phyloP scores from a whole-genome alignment of 1,140 invertebrate species.

The Drosophila auraria region DNA sequence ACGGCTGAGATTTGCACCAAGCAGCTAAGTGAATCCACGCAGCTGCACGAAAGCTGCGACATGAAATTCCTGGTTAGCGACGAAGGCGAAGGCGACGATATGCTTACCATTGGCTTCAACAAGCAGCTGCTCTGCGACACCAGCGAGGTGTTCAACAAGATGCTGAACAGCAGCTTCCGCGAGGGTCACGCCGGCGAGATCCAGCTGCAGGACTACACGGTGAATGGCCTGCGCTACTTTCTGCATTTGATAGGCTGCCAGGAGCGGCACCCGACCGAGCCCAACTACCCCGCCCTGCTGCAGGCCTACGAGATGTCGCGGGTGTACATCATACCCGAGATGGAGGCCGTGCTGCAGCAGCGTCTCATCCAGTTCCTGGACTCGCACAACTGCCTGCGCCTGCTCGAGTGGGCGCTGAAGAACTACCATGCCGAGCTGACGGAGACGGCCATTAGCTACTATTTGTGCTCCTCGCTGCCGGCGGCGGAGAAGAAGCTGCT shows the following conservation, averaged over 20 bases:
- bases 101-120: slow-evolving; percentile 71
- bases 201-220: slow-evolving; percentile 70
- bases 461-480: slow-evolving; percentile 69
- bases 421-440: slow-evolving; percentile 81
- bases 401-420: slow-evolving; percentile 80
- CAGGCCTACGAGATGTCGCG: slow-evolving; percentile 83
- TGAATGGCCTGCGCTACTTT: slow-evolving; percentile 74
- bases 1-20: slow-evolving; percentile 33
- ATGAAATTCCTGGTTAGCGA: slow-evolving; percentile 74
- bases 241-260: slow-evolving; percentile 73
- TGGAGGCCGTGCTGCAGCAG: slow-evolving; percentile 70
- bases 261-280: slow-evolving; percentile 45
- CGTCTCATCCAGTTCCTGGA: slow-evolving; percentile 70
- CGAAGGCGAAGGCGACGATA: slow-evolving; percentile 3
- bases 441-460: slow-evolving; percentile 79
- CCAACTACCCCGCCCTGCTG: slow-evolving; percentile 71
- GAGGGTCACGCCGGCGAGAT: slow-evolving; percentile 81
- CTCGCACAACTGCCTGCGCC: slow-evolving; percentile 64
- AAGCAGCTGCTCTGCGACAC: slow-evolving; percentile 76
- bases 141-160: slow-evolving; percentile 84
- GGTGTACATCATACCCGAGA: slow-evolving; percentile 78
- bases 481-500: slow-evolving; percentile 67
- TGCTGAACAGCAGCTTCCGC: slow-evolving; percentile 81
- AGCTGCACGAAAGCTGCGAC: slow-evolving; percentile 66
- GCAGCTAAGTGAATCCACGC: slow-evolving; percentile 15